These are phyloP conservation scores for Dorcus parallelipipedus DNA, from an alignment of 2,888 invertebrate species.

Conservation along the genomic window DNA sequence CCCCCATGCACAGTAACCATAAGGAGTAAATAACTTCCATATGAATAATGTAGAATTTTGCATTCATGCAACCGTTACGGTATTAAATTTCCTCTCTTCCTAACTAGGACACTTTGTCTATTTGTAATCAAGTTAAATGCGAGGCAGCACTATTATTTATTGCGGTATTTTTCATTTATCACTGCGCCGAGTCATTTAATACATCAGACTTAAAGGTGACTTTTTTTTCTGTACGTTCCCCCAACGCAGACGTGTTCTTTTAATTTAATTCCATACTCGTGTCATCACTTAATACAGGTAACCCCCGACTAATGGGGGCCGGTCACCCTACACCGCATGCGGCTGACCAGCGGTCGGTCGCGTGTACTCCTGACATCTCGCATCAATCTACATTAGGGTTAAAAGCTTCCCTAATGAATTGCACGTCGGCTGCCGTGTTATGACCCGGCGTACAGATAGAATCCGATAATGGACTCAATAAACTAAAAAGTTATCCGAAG, in stretches of 20 bases:
- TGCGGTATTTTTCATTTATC: too few species aligned
- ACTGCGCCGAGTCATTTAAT: too few species aligned
- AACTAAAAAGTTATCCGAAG: constrained; percentile 17
- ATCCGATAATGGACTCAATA: constrained; percentile 27
- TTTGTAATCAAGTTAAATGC: too few species aligned
- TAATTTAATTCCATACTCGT: constrained; percentile 26
- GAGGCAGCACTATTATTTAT: too few species aligned
- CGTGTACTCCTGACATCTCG: constrained; percentile 38
- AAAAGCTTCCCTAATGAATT: constrained; percentile 51
- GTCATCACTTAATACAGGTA: constrained; percentile 29
- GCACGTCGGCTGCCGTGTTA: constrained; percentile 33
- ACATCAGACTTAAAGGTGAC: too few species aligned
- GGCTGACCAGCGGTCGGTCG: constrained; percentile 33
- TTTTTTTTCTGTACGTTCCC: not conserved
- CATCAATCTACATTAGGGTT: constrained; percentile 51
- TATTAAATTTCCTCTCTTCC: too few species aligned
- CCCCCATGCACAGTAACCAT: too few species aligned
- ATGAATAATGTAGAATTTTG: too few species aligned
- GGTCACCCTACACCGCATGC: constrained; percentile 13
- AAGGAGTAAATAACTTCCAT: too few species aligned
- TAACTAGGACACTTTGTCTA: too few species aligned
- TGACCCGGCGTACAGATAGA: constrained; percentile 21
- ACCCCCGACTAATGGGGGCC: constrained; percentile 18
- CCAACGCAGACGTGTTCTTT: constrained; percentile 5
- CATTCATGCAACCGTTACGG: too few species aligned